phyloP scores from a whole-genome alignment of 1,140 invertebrate species.

The Arctopsyche grandis region DNA sequence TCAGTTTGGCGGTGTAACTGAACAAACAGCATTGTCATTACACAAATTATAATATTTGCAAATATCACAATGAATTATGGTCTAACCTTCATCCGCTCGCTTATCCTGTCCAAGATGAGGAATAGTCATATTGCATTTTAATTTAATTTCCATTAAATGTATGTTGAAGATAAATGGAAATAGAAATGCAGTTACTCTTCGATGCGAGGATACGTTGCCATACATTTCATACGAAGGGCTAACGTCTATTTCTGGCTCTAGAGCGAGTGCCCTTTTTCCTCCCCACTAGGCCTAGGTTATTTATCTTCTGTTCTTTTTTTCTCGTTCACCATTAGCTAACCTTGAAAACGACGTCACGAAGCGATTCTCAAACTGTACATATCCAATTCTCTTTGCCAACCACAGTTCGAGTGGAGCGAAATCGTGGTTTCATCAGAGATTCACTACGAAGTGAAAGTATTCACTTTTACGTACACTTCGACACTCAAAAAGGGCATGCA shows the following conservation, averaged over 20 bases:
- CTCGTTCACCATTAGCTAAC: conserved; percentile 40
- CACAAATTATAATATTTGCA: neutral
- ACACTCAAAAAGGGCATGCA: neutral
- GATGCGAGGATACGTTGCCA: conserved; percentile 25
- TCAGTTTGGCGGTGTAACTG: neutral
- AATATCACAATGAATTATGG: too few species aligned
- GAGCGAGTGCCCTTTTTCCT: conserved; percentile 27
- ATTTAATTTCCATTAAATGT: too few species aligned
- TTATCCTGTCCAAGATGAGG: too few species aligned
- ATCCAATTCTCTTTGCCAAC: neutral
- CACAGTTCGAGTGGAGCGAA: neutral
- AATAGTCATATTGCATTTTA: too few species aligned
- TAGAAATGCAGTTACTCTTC: neutral
- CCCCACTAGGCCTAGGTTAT: conserved; percentile 49
- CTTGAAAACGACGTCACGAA: conserved; percentile 45
- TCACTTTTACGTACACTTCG: neutral
- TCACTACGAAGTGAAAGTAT: conserved; percentile 1
- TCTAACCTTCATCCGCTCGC: too few species aligned
- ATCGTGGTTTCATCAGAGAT: neutral
- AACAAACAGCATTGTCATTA: conserved; percentile 1
- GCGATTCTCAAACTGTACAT: neutral
- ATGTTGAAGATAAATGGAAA: neutral
- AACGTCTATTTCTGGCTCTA: conserved; percentile 43
- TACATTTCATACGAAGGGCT: conserved; percentile 27
- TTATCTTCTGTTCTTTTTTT: conserved; percentile 40